Percentiles rank a stretch among this genome's conserved stretches.
phyloP scores from a whole-genome alignment of 1,140 invertebrate species.

The Zaprionus inermis region DNA sequence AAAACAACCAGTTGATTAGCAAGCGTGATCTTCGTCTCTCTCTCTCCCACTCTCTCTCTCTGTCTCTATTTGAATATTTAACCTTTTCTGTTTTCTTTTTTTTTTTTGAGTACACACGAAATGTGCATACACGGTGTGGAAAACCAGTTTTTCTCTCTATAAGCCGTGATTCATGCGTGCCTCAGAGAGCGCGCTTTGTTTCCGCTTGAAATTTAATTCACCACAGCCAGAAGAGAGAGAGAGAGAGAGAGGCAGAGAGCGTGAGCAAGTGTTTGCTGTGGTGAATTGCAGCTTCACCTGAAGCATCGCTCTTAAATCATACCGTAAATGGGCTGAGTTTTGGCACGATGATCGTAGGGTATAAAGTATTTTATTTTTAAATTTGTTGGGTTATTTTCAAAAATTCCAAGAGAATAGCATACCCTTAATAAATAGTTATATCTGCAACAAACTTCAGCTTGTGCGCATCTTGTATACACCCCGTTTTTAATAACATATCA shows the following conservation, averaged over 20 bases:
- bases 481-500: conserved; percentile 32
- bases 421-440: background rate
- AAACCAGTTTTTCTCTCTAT: conserved; percentile 76
- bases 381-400: background rate
- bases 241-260: background rate
- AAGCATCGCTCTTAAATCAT: conserved; percentile 58
- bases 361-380: background rate
- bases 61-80: conserved; percentile 67
- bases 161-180: conserved; percentile 76
- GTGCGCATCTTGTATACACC: background rate
- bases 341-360: background rate
- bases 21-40: conserved; percentile 3
- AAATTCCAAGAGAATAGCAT: background rate
- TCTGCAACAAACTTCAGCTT: background rate
- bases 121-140: conserved; percentile 60
- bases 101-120: conserved; percentile 34
- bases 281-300: conserved; percentile 56
- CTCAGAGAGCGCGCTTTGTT: conserved; percentile 43
- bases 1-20: conserved; percentile 36
- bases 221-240: conserved; percentile 2
- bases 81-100: conserved; percentile 69
- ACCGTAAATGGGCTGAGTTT: conserved; percentile 31
- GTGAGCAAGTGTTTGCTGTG: conserved; percentile 21
- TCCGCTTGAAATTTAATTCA: conserved; percentile 34
- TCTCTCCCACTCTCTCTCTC: background rate